These are phyloP conservation scores for Autographa pulchrina DNA, from an alignment of 2,888 invertebrate species.

Conservation along the genomic window DNA sequence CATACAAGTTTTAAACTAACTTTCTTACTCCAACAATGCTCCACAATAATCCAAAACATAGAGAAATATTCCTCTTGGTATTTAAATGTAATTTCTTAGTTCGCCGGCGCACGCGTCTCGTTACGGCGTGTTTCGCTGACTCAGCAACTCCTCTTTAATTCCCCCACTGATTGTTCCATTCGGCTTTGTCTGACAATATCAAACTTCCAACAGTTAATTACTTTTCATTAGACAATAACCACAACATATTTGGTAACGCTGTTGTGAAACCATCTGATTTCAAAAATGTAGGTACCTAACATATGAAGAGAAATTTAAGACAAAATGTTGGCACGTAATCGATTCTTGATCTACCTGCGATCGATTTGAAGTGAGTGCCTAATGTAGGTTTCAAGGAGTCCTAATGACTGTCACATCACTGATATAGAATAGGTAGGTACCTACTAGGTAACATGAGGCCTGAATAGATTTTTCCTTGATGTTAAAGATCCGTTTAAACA, in stretches of 20 bases:
- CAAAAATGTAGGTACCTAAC: not conserved
- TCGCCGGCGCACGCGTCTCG: conserved; percentile 71
- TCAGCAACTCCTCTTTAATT: conserved; percentile 86
- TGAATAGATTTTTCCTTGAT: not conserved
- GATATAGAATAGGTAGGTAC: not conserved
- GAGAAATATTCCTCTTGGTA: conserved; percentile 13
- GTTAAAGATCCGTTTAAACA: too few species aligned
- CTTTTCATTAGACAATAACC: conserved; percentile 88
- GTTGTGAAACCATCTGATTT: conserved; percentile 57
- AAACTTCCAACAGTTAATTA: conserved; percentile 81
- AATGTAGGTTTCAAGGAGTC: not conserved
- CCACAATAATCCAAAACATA: conserved; percentile 28
- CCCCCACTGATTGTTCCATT: conserved; percentile 86
- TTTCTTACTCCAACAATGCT: not conserved
- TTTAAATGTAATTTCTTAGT: conserved; percentile 46
- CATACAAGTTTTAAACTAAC: too few species aligned
- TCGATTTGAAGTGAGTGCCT: not conserved
- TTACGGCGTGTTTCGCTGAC: conserved; percentile 84
- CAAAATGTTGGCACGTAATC: not conserved
- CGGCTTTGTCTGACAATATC: conserved; percentile 86
- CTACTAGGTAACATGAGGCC: not conserved
- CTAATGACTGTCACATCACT: not conserved
- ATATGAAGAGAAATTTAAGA: not conserved
- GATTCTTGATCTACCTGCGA: not conserved
- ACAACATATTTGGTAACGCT: conserved; percentile 63